These are phyloP conservation scores for Petroica traversi DNA, from an alignment of 2,113 vertebrate genomes.

Conservation along the genomic window DNA sequence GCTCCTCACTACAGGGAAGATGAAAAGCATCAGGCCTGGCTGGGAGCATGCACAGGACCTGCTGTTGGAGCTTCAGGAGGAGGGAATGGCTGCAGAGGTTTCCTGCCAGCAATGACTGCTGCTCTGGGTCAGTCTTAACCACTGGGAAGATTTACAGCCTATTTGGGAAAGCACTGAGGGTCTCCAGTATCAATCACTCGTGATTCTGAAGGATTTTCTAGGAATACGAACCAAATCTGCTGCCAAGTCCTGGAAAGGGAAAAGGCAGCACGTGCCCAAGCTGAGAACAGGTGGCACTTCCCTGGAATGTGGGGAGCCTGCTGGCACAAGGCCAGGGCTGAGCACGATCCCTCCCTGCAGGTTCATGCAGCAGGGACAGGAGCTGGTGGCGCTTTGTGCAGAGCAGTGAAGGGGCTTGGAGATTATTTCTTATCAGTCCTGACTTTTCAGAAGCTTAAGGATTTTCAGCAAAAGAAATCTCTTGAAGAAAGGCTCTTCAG, in stretches of 20 bases:
- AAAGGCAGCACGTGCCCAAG: background rate
- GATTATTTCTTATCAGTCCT: background rate
- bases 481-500: background rate
- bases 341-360: background rate
- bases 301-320: background rate
- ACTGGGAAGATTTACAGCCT: background rate
- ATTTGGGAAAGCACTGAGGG: background rate
- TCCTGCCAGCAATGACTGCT: background rate
- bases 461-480: background rate
- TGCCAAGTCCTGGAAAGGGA: background rate
- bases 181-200: background rate
- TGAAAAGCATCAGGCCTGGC: background rate
- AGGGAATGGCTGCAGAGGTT: background rate
- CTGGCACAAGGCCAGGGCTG: background rate
- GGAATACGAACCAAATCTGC: background rate
- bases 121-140: fast-evolving
- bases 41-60: background rate
- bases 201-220: background rate
- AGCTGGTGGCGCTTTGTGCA: background rate
- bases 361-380: background rate
- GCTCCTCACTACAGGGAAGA: background rate
- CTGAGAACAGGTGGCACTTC: background rate
- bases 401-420: background rate
- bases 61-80: background rate
- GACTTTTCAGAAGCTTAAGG: background rate